Percentiles rank a stretch among this genome's conserved stretches.
phyloP scores from a whole-genome alignment of 2,888 invertebrate species.

The Buathra laborator region DNA sequence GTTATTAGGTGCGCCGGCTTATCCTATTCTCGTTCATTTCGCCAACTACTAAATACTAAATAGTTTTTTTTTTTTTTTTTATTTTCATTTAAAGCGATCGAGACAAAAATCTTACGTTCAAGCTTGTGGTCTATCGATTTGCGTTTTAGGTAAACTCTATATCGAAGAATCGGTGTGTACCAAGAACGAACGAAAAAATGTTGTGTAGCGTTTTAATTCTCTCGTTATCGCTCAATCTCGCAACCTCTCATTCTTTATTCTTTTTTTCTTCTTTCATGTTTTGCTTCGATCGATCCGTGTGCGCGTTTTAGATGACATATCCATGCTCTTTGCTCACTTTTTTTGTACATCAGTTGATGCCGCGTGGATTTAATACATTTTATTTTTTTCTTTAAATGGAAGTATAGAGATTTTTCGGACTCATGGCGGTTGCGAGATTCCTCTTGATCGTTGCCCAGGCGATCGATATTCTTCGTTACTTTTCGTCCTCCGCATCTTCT shows the following conservation, averaged over 20 bases:
- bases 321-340: background rate
- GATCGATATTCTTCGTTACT: constrained; percentile 58
- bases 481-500: constrained; percentile 9
- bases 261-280: constrained; percentile 14
- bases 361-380: constrained; percentile 17
- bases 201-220: constrained; percentile 33
- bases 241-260: constrained; percentile 21
- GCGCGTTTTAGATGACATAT: constrained; percentile 52
- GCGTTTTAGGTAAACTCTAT: constrained; percentile 47
- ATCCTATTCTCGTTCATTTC: constrained; percentile 49
- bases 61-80: constrained; percentile 46
- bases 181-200: constrained; percentile 47
- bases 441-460: constrained; percentile 29
- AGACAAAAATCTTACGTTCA: constrained; percentile 60
- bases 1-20: constrained; percentile 54
- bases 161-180: constrained; percentile 64
- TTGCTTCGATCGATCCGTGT: constrained; percentile 33
- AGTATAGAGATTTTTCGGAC: constrained; percentile 57
- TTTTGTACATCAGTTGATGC: background rate
- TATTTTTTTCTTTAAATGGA: constrained; percentile 37
- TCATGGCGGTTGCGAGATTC: constrained; percentile 2
- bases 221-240: constrained; percentile 51
- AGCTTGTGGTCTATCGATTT: constrained; percentile 40
- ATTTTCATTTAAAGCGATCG: constrained; percentile 48
- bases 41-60: constrained; percentile 55